phyloP scores from a whole-genome alignment of 2,797 vertebrate genomes.

The Epinephelus awoara region DNA sequence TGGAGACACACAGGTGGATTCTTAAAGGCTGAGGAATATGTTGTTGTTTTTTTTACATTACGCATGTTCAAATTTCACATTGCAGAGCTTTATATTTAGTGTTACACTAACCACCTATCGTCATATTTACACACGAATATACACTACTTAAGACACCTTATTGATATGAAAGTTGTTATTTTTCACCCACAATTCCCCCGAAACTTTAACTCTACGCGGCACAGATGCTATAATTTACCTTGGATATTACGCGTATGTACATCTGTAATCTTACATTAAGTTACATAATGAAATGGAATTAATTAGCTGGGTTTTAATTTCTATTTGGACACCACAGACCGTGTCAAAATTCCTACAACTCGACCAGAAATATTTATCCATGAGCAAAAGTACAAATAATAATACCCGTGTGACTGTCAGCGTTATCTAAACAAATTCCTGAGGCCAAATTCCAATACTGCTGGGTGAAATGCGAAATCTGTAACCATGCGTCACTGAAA shows the following conservation, averaged over 20 bases:
- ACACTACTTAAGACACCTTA: not conserved
- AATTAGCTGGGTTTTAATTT: not conserved
- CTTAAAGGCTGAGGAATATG: not conserved
- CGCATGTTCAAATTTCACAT: conserved; percentile 1
- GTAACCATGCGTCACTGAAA: not conserved
- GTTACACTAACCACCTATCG: not conserved
- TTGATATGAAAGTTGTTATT: not conserved
- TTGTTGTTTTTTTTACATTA: not conserved
- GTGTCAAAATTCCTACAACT: not conserved
- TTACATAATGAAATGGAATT: not conserved
- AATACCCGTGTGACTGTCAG: not conserved
- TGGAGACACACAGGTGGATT: conserved; percentile 23
- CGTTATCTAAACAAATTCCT: not conserved
- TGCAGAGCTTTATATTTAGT: not conserved
- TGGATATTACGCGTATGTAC: not conserved
- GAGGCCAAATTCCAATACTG: not conserved
- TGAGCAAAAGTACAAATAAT: not conserved
- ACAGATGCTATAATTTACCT: not conserved
- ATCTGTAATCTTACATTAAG: not conserved
- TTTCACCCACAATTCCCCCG: not conserved
- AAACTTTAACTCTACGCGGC: not conserved
- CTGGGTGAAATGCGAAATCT: not conserved
- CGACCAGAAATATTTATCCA: not conserved
- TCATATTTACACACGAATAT: not conserved
- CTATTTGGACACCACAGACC: fast-evolving